Evolutionary conservation across 2,113 vertebrate species (phyloP), one percentile per base, ranked within the genome.

Genomic region (Trinectes maculatus): DNA sequence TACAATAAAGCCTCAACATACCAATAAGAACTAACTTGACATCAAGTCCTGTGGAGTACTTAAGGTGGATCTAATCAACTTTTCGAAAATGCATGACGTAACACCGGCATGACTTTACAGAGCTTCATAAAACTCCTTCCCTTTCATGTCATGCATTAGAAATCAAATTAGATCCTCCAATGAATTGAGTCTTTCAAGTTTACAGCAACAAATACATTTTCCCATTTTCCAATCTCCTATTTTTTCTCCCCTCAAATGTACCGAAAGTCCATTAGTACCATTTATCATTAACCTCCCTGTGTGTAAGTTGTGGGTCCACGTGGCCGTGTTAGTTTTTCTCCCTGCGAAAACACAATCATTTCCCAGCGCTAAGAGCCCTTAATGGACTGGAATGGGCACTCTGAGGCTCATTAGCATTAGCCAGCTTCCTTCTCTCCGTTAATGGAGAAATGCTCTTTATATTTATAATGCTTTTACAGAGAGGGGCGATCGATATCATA

Each of bases 371-470:
- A 90, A 91, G 87, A 89, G 85, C 85, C 84, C 85, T 90, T 92
- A 92, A 92, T 92, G 91, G 90, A 91, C 89, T 88, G 77, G 82
- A 91, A 91, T 92, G 89, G 88, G 82, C 91, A 92, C 89, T 90
- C 89, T 74, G 83, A 85, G 85, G 80, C 88, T 92, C 90, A 92
- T 92, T 92, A 92, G 89, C 89, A 91, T 92, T 90, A 87, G 87
- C 87, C 86, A 80, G 84, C 85, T 91, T 89, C 87, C 82, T 91
- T 81, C 82, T 79, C 72, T 75, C 77, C 80, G 71, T 91, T 92
- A 91, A 91, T 85, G 87, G 84, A 84, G 71, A 85, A 91, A 87
- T 88, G 89, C 90, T 87, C 77, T 89, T 88, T 87, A 88, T 92
- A 91, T 91, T 91, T 92, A 91, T 89, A 90, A 89, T 87, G 89